Base-by-base conservation (phyloP, 2,113 vertebrate species). In the Castor canadensis region DNA sequence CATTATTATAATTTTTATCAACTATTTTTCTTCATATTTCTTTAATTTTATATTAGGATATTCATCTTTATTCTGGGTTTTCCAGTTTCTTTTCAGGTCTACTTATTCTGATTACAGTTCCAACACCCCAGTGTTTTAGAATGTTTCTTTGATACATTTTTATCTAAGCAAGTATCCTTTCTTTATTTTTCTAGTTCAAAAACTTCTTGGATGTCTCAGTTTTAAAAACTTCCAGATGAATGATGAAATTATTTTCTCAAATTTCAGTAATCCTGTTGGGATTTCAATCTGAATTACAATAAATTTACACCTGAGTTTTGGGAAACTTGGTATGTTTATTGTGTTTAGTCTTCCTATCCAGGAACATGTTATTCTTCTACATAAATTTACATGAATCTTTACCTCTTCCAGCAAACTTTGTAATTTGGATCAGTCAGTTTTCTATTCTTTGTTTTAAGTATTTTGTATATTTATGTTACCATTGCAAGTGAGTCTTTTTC, bases 161-260 rank as follows among this genome's bases (percentile, higher is more conserved):
- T 89, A 58, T 58, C 82, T 73, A 92, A 95, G 72, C 20, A 91
- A 96, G 12, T 79, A 84, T 93, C 16, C 9, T 94, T 20, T 67
- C 12, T 73, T 64, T 92, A 84, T 80, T 92, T 96, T 45, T 76
- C 40, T 91, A 35, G 20, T 94, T 91, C 56, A 88, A 95, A 94
- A 75, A n/a, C 26, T 58, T 88, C 81, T 94, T 76, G 76, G 81
- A 52, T 67, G 19, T 54, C 17, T 82, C 24, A 56, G 69, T 17
- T 91, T 96, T 95, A 94, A 93, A 94, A 96, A 73, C 49, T 95
- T 96, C 67, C 95, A 96, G 87, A 96, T 89, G 89, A 95, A 95
- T 83, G 69, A 94, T 94, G 83, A 95, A 95, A 91, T 89, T 75
- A 73, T 93, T 97, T 94, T 93, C 94, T 83, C 80, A 75, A 60